Percentiles rank a stretch among this genome's conserved stretches.
These are phyloP conservation scores for Acromyrmex charruanus DNA, from an alignment of 1,140 invertebrate genomes.

Conservation along the genomic window DNA sequence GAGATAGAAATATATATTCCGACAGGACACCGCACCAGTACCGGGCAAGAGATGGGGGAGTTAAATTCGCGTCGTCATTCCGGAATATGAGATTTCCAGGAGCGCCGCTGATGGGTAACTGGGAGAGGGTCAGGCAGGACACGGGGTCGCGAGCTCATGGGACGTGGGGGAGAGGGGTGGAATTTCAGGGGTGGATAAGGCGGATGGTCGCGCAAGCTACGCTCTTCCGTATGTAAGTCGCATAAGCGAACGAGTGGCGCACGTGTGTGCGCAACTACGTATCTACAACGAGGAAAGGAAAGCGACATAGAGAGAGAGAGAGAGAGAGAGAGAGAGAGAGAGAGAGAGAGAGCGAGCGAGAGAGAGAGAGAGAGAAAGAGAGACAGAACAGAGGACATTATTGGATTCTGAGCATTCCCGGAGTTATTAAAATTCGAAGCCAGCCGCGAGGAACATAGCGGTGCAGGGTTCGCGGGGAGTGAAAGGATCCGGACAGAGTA, in stretches of 20 bases:
- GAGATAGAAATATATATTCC: conserved; percentile 74
- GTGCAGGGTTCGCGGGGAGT: conserved; percentile 32
- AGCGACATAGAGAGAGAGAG: neutral
- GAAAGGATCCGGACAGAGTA: conserved; percentile 55
- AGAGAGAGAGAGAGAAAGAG: conserved; percentile 8
- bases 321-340: neutral
- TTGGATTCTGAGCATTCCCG: conserved; percentile 86
- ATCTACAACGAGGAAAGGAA: conserved; percentile 16
- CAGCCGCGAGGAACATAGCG: conserved; percentile 80
- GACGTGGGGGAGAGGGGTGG: conserved; percentile 36
- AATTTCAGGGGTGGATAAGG: conserved; percentile 75
- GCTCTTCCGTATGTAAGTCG: conserved; percentile 56
- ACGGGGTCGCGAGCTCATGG: conserved; percentile 64
- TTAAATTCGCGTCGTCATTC: conserved; percentile 84
- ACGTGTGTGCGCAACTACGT: conserved; percentile 41
- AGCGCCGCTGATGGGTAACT: conserved; percentile 10
- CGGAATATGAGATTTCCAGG: conserved; percentile 84
- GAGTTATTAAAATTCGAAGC: conserved; percentile 87
- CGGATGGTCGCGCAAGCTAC: neutral
- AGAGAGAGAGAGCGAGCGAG: neutral
- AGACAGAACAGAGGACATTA: conserved; percentile 81
- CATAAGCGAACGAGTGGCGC: conserved; percentile 53
- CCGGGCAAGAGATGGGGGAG: conserved; percentile 54
- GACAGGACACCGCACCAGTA: conserved; percentile 33
- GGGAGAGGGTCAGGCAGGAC: conserved; percentile 48